phyloP scores from a whole-genome alignment of 2,888 invertebrate species.

The Campoplex nolae region DNA sequence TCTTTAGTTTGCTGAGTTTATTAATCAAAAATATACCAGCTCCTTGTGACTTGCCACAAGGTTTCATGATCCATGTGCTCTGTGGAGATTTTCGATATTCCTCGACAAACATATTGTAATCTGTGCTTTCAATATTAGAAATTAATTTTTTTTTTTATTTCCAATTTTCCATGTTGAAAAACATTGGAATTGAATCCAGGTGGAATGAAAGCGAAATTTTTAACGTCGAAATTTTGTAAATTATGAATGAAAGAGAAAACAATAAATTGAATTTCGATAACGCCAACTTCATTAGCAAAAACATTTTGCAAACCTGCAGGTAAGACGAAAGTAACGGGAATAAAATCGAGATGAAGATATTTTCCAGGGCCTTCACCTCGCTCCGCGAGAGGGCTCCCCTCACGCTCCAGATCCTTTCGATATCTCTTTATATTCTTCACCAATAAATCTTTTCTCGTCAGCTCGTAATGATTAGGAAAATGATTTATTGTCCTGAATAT shows the following conservation, averaged over 20 bases:
- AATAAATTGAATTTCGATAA: neutral
- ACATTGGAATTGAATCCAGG: neutral
- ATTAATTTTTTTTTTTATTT: neutral
- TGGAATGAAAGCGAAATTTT: neutral
- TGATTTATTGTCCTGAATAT: slow-evolving; percentile 93
- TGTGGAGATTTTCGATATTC: slow-evolving; percentile 97
- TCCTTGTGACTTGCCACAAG: slow-evolving; percentile 97
- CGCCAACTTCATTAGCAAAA: neutral
- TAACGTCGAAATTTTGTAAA: neutral
- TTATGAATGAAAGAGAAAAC: neutral
- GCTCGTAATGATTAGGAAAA: slow-evolving; percentile 97
- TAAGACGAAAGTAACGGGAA: slow-evolving; percentile 96
- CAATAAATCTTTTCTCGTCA: slow-evolving; percentile 97
- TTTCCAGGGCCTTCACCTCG: slow-evolving; percentile 90
- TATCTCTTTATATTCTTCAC: slow-evolving; percentile 98
- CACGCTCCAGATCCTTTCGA: slow-evolving; percentile 95
- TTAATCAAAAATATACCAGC: slow-evolving; percentile 98
- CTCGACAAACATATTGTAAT: slow-evolving; percentile 98
- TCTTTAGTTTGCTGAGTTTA: slow-evolving; percentile 96
- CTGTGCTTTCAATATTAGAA: slow-evolving; percentile 81
- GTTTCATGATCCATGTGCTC: slow-evolving; percentile 99
- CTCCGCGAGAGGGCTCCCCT: slow-evolving; percentile 94
- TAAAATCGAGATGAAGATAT: slow-evolving; percentile 94
- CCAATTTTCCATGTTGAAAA: neutral
- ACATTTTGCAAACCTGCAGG: slow-evolving; percentile 87